Evolutionary conservation across 1,140 invertebrate species (phyloP).

Genomic region (Magallana angulata): DNA sequence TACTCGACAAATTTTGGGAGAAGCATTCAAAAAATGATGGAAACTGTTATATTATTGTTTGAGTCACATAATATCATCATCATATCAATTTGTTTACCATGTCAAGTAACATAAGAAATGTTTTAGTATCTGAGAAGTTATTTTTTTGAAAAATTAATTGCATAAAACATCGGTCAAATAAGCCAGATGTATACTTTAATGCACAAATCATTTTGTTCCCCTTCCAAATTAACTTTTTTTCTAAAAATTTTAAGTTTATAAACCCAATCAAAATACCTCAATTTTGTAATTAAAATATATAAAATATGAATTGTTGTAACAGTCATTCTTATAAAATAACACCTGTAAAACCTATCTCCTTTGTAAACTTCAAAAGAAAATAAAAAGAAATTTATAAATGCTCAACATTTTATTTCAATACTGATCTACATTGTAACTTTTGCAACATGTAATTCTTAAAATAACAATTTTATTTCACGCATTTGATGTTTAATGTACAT

Average conservation of each 20-base stretch:
- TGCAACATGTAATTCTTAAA: not conserved
- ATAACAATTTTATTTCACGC: not conserved
- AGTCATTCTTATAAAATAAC: not conserved
- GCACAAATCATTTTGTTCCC: too few species aligned
- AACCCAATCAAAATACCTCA: too few species aligned
- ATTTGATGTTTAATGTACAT: not conserved
- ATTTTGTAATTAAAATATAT: too few species aligned
- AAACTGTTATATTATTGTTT: conserved; percentile 48
- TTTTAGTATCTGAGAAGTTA: too few species aligned
- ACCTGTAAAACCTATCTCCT: conserved; percentile 16
- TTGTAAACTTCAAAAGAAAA: conserved; percentile 34
- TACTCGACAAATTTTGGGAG: conserved; percentile 50
- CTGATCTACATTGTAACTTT: conserved; percentile 4
- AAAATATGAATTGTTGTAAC: too few species aligned
- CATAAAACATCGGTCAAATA: too few species aligned
- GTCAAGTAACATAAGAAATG: too few species aligned
- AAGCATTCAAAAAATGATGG: conserved; percentile 57
- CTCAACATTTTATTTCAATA: conserved; percentile 34
- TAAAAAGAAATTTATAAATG: conserved; percentile 3
- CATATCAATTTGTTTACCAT: not conserved
- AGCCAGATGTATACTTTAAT: too few species aligned
- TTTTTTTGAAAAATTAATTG: too few species aligned
- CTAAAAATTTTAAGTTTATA: too few species aligned
- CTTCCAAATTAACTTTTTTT: too few species aligned
- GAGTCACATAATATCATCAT: conserved; percentile 30